phyloP scores from a whole-genome alignment of 2,797 vertebrate genomes.

The Bryconaethiops microstoma region DNA sequence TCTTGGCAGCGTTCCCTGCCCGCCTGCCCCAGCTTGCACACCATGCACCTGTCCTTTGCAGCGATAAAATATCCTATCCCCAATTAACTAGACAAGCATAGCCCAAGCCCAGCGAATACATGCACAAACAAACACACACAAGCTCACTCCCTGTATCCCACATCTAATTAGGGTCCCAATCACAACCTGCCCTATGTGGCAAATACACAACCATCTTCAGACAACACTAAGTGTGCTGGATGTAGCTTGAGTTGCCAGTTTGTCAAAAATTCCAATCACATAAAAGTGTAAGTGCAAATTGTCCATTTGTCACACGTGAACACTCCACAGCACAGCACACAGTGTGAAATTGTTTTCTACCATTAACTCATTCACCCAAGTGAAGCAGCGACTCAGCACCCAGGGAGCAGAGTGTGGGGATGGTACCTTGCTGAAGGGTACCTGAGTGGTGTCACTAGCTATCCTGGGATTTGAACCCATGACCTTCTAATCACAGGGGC shows the following conservation, averaged over 20 bases:
- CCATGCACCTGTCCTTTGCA: constrained; percentile 68
- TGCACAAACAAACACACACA: constrained; percentile 11
- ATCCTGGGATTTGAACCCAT: no score
- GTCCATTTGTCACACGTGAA: no score
- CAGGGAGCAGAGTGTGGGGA: no score
- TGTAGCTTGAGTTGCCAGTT: neutral
- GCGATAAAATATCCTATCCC: constrained; percentile 54
- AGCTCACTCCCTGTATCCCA: constrained; percentile 1
- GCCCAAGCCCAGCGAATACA: constrained; percentile 9
- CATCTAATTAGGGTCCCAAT: constrained; percentile 47
- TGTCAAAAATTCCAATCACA: neutral
- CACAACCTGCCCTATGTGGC: constrained; percentile 14
- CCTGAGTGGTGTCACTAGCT: no score
- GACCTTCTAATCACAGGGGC: no score
- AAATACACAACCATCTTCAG: constrained; percentile 7
- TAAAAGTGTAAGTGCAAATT: no score
- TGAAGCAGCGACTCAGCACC: no score
- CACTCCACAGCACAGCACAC: no score
- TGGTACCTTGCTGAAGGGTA: no score
- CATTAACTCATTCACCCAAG: no score
- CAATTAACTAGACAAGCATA: constrained; percentile 46
- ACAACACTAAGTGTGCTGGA: neutral
- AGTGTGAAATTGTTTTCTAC: no score
- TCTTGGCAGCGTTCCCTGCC: constrained; percentile 49
- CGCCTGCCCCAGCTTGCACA: constrained; percentile 57